A percentile compares a stretch with the other conserved stretches of the same genome.
These are phyloP conservation scores for Cardinalis cardinalis DNA, from an alignment of 2,113 vertebrate species.

Conservation along the genomic window DNA sequence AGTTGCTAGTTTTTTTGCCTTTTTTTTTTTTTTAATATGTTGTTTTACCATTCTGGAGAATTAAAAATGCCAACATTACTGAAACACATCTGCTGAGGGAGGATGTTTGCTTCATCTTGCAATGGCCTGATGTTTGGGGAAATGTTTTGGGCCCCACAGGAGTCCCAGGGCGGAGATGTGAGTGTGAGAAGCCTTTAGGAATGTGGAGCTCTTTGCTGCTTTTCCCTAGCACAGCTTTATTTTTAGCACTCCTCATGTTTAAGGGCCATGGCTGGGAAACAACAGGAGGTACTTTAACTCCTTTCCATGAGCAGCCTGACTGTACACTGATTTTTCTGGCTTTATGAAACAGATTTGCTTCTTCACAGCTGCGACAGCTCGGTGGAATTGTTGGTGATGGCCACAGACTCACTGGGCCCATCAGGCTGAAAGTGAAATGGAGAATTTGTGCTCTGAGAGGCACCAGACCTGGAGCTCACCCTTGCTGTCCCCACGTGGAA, in stretches of 20 bases:
- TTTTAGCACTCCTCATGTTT: not conserved
- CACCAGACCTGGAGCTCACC: too few species aligned
- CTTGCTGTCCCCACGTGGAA: not conserved
- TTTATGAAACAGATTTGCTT: not conserved
- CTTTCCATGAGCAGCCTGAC: not conserved
- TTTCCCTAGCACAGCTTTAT: conserved; percentile 11
- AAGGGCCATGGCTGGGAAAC: not conserved
- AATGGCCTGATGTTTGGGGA: not conserved
- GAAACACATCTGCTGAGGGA: not conserved
- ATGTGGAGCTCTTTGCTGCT: not conserved
- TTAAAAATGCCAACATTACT: not conserved
- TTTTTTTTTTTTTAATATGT: not conserved
- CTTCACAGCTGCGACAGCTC: not conserved
- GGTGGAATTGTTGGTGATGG: not conserved
- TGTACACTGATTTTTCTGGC: not conserved
- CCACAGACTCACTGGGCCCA: not conserved
- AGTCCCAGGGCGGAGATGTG: not conserved
- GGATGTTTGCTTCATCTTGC: not conserved
- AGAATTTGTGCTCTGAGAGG: not conserved
- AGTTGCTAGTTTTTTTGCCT: not conserved
- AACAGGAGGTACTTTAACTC: not conserved
- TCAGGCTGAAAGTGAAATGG: not conserved
- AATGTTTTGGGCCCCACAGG: not conserved
- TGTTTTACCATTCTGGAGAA: not conserved
- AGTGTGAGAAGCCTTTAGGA: conserved; percentile 18